Evolutionary conservation across 1,140 invertebrate species (phyloP).

Genomic region (Calycopis cecrops): DNA sequence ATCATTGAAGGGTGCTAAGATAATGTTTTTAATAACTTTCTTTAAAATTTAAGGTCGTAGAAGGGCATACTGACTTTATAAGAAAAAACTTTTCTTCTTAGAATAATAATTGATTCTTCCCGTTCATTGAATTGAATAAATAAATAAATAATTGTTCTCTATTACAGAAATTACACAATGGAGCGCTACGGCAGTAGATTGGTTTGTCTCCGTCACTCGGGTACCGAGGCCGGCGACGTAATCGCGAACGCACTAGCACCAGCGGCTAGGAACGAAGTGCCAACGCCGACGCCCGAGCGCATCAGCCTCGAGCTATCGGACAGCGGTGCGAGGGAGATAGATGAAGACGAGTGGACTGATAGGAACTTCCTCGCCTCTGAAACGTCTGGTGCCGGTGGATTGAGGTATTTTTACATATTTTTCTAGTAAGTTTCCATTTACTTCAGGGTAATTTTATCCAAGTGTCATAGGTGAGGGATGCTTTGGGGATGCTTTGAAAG

Average conservation of each 20-base stretch:
- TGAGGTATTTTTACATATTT: constrained; percentile 35
- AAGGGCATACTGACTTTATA: too few relatives aligned
- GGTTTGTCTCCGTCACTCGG: constrained; percentile 53
- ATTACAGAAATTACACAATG: constrained; percentile 51
- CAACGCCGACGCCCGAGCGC: constrained; percentile 79
- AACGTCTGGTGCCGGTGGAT: constrained; percentile 85
- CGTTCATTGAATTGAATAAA: too few relatives aligned
- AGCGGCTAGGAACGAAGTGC: constrained; percentile 17
- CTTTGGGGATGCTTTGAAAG: too few relatives aligned
- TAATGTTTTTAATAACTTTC: too few relatives aligned
- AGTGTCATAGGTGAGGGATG: too few relatives aligned
- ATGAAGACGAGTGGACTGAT: constrained; percentile 95
- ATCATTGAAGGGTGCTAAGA: too few relatives aligned
- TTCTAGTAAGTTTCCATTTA: too few relatives aligned
- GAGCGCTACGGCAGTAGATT: constrained; percentile 52
- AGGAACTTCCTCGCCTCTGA: constrained; percentile 84
- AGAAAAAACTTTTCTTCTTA: too few relatives aligned
- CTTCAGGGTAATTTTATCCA: too few relatives aligned
- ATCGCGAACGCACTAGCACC: constrained; percentile 12
- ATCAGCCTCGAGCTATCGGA: constrained; percentile 81
- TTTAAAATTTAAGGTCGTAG: too few relatives aligned
- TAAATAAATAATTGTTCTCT: neutral
- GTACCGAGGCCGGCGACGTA: constrained; percentile 33
- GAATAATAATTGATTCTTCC: too few relatives aligned
- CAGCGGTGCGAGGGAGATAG: constrained; percentile 85